phyloP scores from a whole-genome alignment of 2,888 invertebrate species.

The Aphidius colemani region DNA sequence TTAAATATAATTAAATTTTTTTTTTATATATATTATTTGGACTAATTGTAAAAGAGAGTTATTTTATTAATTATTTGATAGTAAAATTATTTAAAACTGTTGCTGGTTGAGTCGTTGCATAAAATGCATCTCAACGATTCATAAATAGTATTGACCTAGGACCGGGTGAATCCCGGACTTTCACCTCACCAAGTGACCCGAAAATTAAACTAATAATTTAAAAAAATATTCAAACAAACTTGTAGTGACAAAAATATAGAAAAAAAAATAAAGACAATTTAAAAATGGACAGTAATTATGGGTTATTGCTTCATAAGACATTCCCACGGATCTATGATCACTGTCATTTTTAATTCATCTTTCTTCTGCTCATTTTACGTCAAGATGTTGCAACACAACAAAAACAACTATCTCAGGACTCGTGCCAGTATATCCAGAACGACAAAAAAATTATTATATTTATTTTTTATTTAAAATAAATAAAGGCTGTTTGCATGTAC shows the following conservation, averaged over 20 bases:
- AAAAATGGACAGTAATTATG: too few species aligned
- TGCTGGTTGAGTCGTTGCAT: not conserved
- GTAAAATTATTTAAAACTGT: too few species aligned
- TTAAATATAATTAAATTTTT: too few species aligned
- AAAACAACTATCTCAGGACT: constrained; percentile 22
- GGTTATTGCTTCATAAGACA: not conserved
- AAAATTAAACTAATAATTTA: not conserved
- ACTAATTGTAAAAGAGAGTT: too few species aligned
- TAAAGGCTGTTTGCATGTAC: not conserved
- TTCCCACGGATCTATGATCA: constrained; percentile 19
- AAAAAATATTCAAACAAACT: too few species aligned
- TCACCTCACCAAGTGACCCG: constrained; percentile 1
- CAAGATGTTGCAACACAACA: too few species aligned
- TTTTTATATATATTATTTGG: too few species aligned
- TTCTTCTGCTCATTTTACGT: not conserved
- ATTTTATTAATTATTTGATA: too few species aligned
- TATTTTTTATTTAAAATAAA: too few species aligned
- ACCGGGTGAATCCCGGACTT: constrained; percentile 12
- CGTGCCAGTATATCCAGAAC: constrained; percentile 22
- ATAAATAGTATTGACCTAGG: constrained; percentile 18
- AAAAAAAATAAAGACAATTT: too few species aligned
- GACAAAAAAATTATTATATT: constrained; percentile 3
- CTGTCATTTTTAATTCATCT: not conserved
- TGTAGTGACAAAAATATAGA: not conserved
- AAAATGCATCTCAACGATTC: constrained; percentile 10